Conservation (phyloP, 53 echinoderm and acorn worm species). For the Holothuria leucospilota region DNA sequence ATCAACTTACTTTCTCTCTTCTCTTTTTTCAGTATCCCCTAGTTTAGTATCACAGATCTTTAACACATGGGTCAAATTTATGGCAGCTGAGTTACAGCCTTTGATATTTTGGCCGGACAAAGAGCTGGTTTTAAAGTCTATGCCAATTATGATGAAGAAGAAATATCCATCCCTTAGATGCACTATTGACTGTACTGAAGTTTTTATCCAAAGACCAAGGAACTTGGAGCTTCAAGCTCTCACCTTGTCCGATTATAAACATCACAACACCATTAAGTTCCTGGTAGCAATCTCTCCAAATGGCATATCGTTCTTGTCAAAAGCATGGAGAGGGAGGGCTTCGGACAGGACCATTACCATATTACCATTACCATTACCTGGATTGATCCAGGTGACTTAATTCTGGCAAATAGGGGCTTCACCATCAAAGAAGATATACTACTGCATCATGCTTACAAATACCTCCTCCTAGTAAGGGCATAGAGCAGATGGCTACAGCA, state of each 20-base stretch:
- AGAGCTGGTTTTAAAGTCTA: constrained; percentile 18
- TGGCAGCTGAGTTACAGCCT: constrained; percentile 42
- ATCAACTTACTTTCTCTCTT: constrained; percentile 36
- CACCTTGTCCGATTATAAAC: constrained; percentile 36
- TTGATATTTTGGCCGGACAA: constrained; percentile 56
- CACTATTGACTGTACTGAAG: constrained; percentile 51
- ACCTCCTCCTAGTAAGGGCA: constrained; percentile 51
- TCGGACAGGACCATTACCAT: constrained; percentile 48
- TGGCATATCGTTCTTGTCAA: constrained; percentile 57
- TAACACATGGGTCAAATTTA: constrained; percentile 38
- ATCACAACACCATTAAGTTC: constrained; percentile 61
- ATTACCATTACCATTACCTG: constrained; percentile 44
- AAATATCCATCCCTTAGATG: constrained; percentile 48
- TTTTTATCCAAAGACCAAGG: constrained; percentile 54
- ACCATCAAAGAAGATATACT: constrained; percentile 56
- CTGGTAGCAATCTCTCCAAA: constrained; percentile 53
- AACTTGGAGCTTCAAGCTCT: constrained; percentile 30
- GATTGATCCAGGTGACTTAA: constrained; percentile 47
- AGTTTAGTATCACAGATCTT: constrained; percentile 43
- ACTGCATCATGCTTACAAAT: constrained; percentile 39
- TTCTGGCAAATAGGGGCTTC: constrained; percentile 62
- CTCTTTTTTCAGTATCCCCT: constrained; percentile 29
- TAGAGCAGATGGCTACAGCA: constrained; percentile 41
- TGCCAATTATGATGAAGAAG: constrained; percentile 48
- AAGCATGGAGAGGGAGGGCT: constrained; percentile 62